phyloP scores from a whole-genome alignment of 2,797 vertebrate genomes.

The Ctenopoma kingsleyae region DNA sequence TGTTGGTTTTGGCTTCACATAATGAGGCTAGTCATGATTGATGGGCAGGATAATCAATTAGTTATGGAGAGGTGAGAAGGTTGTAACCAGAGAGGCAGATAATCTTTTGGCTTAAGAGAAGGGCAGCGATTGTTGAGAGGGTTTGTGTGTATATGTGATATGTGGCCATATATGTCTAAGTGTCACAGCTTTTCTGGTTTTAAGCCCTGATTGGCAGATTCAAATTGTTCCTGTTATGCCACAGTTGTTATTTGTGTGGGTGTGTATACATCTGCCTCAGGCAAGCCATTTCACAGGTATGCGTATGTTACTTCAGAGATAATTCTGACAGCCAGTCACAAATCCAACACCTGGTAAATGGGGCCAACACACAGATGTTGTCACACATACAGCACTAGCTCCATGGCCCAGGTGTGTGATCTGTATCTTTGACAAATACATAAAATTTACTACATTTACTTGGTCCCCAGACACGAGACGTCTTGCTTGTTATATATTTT shows the following conservation, averaged over 20 bases:
- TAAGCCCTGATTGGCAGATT: constrained; percentile 59
- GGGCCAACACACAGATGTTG: constrained; percentile 51
- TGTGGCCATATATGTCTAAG: constrained; percentile 12
- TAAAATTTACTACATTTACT: neutral
- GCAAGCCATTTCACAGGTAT: constrained; percentile 65
- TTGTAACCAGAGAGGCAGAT: constrained; percentile 79
- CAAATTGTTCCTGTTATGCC: constrained; percentile 51
- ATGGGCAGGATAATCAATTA: constrained; percentile 76
- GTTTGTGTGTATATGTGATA: neutral
- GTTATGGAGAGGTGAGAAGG: constrained; percentile 76
- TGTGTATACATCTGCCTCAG: constrained; percentile 34
- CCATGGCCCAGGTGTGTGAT: constrained; percentile 49
- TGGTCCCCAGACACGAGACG: too few relatives aligned
- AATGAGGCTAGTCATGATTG: constrained; percentile 65
- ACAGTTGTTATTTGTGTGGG: constrained; percentile 55
- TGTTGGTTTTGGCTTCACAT: constrained; percentile 37
- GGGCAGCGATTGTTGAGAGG: constrained; percentile 25
- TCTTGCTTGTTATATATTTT: neutral
- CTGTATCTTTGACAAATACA: neutral
- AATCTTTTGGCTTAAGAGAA: constrained; percentile 60
- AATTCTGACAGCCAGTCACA: constrained; percentile 53
- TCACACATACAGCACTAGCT: constrained; percentile 52
- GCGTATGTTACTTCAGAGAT: constrained; percentile 41
- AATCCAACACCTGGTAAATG: constrained; percentile 68
- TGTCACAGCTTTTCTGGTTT: constrained; percentile 32